Conservation (phyloP, 2,797 vertebrate species). For the Falco rusticolus region DNA sequence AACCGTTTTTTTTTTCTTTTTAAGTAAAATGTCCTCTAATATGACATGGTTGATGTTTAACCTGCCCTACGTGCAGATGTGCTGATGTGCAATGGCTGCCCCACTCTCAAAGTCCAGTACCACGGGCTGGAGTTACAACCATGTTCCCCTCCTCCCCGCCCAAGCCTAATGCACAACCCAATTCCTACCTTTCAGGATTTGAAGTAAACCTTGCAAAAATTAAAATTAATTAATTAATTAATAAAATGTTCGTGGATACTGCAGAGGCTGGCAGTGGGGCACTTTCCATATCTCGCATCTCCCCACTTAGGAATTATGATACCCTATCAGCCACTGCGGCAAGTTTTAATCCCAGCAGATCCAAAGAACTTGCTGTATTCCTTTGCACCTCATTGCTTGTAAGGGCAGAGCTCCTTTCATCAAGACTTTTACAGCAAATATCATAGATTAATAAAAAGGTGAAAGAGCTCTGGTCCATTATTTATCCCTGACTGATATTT, state of each 20-base stretch:
- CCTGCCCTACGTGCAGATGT: not conserved
- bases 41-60: rapidly evolving
- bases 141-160: rapidly evolving
- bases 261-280: rapidly evolving
- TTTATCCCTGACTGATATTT: conserved; percentile 41
- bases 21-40: not conserved
- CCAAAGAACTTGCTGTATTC: not conserved
- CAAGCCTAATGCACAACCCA: not conserved
- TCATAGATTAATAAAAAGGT: conserved; percentile 22
- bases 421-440: not conserved
- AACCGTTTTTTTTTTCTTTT: rapidly evolving
- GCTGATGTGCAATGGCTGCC: not conserved
- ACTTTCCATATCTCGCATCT: rapidly evolving
- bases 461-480: conserved; percentile 21
- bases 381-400: not conserved
- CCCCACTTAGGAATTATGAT: rapidly evolving
- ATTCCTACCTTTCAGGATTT: not conserved
- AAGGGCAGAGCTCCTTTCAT: not conserved
- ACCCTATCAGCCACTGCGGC: not conserved
- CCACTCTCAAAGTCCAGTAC: not conserved
- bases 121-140: rapidly evolving
- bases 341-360: not conserved
- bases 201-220: not conserved
- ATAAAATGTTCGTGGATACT: not conserved
- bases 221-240: no score